Base-by-base conservation (phyloP, 2,888 invertebrate genomes). In the Lepidocyrtoides sp. region DNA sequence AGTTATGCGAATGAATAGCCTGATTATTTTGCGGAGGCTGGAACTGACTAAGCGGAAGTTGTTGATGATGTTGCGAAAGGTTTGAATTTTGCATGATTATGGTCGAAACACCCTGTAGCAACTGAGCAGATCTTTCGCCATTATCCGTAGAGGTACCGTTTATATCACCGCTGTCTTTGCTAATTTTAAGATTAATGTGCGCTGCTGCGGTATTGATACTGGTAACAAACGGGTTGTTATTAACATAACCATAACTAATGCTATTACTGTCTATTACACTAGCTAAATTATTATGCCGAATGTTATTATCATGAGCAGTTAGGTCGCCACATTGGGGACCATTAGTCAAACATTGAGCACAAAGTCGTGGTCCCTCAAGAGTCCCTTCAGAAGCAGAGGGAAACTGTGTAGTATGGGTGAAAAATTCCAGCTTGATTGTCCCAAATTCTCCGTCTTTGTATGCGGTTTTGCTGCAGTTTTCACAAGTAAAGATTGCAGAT, bases 351-450 rank as follows among this genome's bases (percentile, higher is more conserved):
- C 89, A 88, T 89, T 91, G 90, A 92, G 88, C 91, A 88, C 90
- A 90, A 88, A 92, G 89, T 82, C 83, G 89, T 90, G 86, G 90
- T 91, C 88, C 91, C 88, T 89, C 91, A 81, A 41, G 84, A 85
- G 72, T 63, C 81, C 91, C 79, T 77, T 81, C 91, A 51, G 90
- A 85, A 54, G 91, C 82, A 48, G 92, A 88, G 75, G 93, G 93
- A 75, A 93, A 94, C 48, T 93, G 91, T 48, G 92, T 91, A 81
- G 93, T 89, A 32, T 93, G 92, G 83, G 93, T 93, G 91, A 94
- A 94, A 29, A 94, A 93, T 83, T 94, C 93, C 91, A 94, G 63
- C 72, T 94, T 94, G 92, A 94, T 94, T 90, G 94, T 94, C 85
- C 87, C 92, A 91, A 94, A 93, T 66, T 94, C 94, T 51, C 93